Base-by-base conservation (phyloP, 1,140 invertebrate species). In the Dysdera silvatica region DNA sequence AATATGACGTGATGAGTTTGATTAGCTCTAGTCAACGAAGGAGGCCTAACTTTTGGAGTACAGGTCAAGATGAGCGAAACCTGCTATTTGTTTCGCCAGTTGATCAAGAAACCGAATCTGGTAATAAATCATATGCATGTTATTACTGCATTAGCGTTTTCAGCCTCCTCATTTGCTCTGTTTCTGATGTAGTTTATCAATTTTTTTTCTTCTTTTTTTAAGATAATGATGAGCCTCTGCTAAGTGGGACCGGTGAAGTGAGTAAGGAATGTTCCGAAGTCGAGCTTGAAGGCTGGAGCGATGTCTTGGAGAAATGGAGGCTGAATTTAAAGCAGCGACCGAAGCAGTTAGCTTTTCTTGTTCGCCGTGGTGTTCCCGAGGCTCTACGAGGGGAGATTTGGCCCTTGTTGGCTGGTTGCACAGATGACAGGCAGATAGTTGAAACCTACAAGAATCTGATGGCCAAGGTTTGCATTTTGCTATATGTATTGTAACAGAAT, bases 361-460 rank as follows among this genome's bases (percentile, higher is more conserved):
- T 95, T 0, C 84, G 84, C 60, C 82, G 86, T 60, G 95, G 95
- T 2, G 88, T 99, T 60, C 96, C 96, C 0, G 95, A 99, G 78
- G 91, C 94, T 2, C 78, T 99, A 3, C 80, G 97, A 45, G 94
- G 93, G 0, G 93, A 98, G 79, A 93, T 99, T 20, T 99, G 96
- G 96, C 91, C 95, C 72, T 82, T 95, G 54, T 79, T 99, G 60
- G 87, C 92, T 33, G 88, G 88, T 57, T 86, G 89, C 57, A 87
- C 92, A 70, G 83, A 85, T 70, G 87, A 89, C 63, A 81, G 83
- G 52, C 84, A 86, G 53, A 87, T 95, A 74, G 89, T 95, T 82
- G 91, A 97, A 68, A 88, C 84, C 24, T 98, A 98, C 74, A 82
- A 91, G 71, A 83, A 87, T 40, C 82, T 98, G 10, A 91, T 98